Base-by-base conservation (phyloP, 2,888 invertebrate species). In the Drosophila conformis region DNA sequence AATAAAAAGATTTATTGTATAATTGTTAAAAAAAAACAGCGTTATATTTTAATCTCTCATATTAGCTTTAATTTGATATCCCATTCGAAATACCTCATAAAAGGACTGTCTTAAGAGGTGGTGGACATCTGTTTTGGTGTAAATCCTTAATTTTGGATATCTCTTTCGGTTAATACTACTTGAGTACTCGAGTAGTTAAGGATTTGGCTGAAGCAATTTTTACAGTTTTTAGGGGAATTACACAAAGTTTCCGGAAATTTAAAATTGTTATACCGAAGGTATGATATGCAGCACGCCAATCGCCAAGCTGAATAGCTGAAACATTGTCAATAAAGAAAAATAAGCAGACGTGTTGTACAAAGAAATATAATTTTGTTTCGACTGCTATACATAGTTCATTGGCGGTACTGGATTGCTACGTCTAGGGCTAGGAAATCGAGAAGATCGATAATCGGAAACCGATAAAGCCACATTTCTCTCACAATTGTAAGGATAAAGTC, bases 141-240 rank as follows among this genome's bases (percentile, higher is more conserved):
- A 91, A 90, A 49, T 83, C 89, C 0, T 90, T 88, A 63, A 89
- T 91, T 58, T 89, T 91, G 4, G 83, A 21, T n/a, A 40, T n/a
- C 10, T n/a, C 10, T 40, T 40, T n/a, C 10, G 2, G n/a, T 4
- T 40, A n/a, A n/a, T 40, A n/a, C n/a, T n/a, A 42, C 3, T 10
- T 33, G 46, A 13, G 46, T 13, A 13, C 46, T 21, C 21, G 15
- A 46, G 46, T 21, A 15, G 7, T 21, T 25, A 46, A 21, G 6
- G 4, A 7, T 25, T 13, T 21, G 13, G 13, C 7, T 7, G 7
- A 21, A 42, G 3, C 3, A 46, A 46, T 21, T 4, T 21, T 6
- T 21, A 13, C 6, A 42, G 42, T 13, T 42, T 42, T 42, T 11
- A 6, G 13, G 13, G 13, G 46, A 42, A 21, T 21, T 42, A 46